Evolutionary conservation across 2,797 vertebrate genomes (phyloP), one percentile per base, ranked within the genome.

Genomic region (Neomorphus geoffroyi): DNA sequence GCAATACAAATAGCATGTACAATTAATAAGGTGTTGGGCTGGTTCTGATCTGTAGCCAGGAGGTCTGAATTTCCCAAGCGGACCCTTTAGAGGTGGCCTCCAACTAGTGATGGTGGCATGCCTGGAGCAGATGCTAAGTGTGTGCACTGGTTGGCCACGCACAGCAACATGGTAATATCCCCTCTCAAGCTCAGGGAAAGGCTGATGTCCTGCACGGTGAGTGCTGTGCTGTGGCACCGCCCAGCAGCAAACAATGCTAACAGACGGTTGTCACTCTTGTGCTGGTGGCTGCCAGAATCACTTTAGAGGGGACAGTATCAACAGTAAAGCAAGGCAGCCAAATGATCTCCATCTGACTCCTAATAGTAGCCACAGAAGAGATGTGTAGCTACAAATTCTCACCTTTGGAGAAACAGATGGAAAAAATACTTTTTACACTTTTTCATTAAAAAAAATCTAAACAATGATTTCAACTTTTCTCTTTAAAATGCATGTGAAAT

Each of bases 121-220:
- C n/a, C 39, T 46, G 54, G 80, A 64, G 45, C 51, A 75, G 67
- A 50, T 3, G 22, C 27, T 51, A 6, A 0, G 0, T 17, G 16
- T 13, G 27, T 13, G 14, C 6, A 4, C 13, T 1, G 12, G 19
- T 33, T 3, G 0, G 26, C 26, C 1, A 2, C 13, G 27, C 41
- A 37, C 53, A 66, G 57, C 18, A 51, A 26, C 0, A 1, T 8
- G 11, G 26, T 10, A 2, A 21, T 19, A 60, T 64, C 19, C 3
- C 13, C 67, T 51, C 56, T 28, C 5, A 33, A 58, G 37, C 41
- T 17, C 11, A 26, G 17, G 41, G 28, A 37, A 65, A 61, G 65
- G 33, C 60, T 80, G 65, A 26, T 0, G 46, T 7, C 35, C 50
- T 89, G 67, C n/a, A 27, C 0, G 0, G 46, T 0, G 1, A 88